phyloP scores from a whole-genome alignment of 2,797 vertebrate genomes.

The Taeniopygia guttata region DNA sequence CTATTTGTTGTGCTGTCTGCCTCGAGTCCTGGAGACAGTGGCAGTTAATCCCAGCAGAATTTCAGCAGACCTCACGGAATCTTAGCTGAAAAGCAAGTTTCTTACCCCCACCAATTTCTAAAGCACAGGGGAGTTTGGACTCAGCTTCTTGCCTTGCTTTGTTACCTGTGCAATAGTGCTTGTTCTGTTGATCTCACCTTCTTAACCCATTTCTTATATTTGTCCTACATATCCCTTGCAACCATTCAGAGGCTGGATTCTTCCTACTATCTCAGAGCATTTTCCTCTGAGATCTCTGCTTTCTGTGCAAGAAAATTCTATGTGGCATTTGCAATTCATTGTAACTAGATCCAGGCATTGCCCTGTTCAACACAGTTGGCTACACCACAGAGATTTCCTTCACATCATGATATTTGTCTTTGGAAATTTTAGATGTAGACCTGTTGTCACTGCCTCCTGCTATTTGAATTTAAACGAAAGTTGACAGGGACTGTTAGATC shows the following conservation, averaged over 20 bases:
- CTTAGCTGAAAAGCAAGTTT: background rate
- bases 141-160: background rate
- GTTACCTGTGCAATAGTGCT: background rate
- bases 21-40: background rate
- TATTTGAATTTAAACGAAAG: background rate
- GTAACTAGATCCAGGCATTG: background rate
- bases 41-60: background rate
- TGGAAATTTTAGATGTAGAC: background rate
- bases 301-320: background rate
- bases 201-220: background rate
- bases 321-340: background rate
- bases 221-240: background rate
- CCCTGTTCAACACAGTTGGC: background rate
- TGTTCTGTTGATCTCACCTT: background rate
- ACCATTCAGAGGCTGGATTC: background rate
- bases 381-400: background rate
- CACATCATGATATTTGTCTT: background rate
- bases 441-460: background rate
- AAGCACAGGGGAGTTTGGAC: background rate
- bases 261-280: background rate
- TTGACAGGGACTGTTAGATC: background rate
- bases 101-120: background rate
- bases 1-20: background rate
- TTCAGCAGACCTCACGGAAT: background rate
- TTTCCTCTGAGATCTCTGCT: background rate